Percentiles rank a stretch among this genome's conserved stretches.
Conservation (phyloP, 2,888 invertebrate genomes). For the Thecophora atra region DNA sequence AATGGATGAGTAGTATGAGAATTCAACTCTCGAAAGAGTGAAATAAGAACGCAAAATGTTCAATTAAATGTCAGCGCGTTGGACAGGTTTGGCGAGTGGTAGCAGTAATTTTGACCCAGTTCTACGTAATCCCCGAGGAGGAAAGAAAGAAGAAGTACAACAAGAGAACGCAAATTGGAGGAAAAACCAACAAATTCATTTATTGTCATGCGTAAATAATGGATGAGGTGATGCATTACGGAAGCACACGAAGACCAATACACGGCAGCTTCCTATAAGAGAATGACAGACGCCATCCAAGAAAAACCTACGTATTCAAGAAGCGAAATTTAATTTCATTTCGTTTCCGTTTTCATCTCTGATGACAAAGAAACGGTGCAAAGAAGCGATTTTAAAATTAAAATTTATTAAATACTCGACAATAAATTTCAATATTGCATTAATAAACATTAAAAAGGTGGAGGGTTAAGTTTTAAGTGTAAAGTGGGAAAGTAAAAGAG, state of each 20-base stretch:
- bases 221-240: constrained; percentile 1
- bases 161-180: background rate
- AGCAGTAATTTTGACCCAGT: constrained; percentile 7
- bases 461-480: too few relatives aligned
- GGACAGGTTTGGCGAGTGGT: background rate
- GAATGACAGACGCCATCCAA: background rate
- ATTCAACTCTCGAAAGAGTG: background rate
- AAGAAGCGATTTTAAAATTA: background rate
- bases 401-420: background rate
- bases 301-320: background rate
- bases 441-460: too few relatives aligned
- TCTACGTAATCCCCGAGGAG: background rate
- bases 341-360: background rate
- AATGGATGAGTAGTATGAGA: too few relatives aligned
- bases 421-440: background rate
- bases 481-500: too few relatives aligned
- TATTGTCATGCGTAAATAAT: constrained; percentile 18
- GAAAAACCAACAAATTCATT: background rate
- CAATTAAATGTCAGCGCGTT: background rate
- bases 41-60: background rate
- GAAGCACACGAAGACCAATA: background rate
- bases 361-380: too few relatives aligned
- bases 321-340: background rate
- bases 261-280: background rate
- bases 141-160: background rate